Base-by-base conservation (phyloP, 2,888 invertebrate genomes). In the Bruchidius siliquastri region DNA sequence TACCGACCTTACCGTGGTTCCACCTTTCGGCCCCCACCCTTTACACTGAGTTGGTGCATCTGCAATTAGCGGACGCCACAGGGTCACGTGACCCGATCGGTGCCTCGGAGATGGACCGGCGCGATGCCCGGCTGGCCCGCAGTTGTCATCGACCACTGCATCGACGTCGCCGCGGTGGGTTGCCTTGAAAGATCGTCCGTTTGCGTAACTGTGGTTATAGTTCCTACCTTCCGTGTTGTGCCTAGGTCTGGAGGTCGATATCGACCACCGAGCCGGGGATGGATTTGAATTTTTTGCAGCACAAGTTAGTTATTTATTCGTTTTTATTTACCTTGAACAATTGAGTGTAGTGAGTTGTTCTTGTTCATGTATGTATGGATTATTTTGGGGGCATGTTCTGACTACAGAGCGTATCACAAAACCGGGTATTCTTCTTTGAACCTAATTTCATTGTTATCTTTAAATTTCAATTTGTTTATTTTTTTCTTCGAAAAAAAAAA, bases 271-370 rank as follows among this genome's bases (percentile, higher is more conserved):
- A 49, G 49, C 18, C 18, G 4, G 69, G 21, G 22, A 82, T 82
- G 82, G 81, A 82, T 81, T 76, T 82, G 71, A 83, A 83, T 80
- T 82, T 82, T 81, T 81, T 82, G 76, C 81, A 78, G 72, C 81
- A 80, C 81, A 83, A 83, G 83, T 83, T 83, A 82, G 83, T 83
- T 72, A 71, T 76, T 68, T 71, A 32, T 71, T 72, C 69, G 70
- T 71, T 74, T 69, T 49, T 22, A 22, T n/a, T 74, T 74, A 71
- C 66, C 30, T n/a, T 66, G 20, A 32, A 22, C 13, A 26, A n/a
- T 22, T 2, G 22, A 26, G 20, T 21, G 21, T 20, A 18, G 4
- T 69, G 21, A 22, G 22, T 20, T 69, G 69, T 6, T 68, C 8
- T 20, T 68, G 68, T n/a, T n/a, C n/a, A n/a, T n/a, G n/a, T n/a